phyloP scores from a whole-genome alignment of 2,113 vertebrate genomes.

The Aegithalos caudatus region DNA sequence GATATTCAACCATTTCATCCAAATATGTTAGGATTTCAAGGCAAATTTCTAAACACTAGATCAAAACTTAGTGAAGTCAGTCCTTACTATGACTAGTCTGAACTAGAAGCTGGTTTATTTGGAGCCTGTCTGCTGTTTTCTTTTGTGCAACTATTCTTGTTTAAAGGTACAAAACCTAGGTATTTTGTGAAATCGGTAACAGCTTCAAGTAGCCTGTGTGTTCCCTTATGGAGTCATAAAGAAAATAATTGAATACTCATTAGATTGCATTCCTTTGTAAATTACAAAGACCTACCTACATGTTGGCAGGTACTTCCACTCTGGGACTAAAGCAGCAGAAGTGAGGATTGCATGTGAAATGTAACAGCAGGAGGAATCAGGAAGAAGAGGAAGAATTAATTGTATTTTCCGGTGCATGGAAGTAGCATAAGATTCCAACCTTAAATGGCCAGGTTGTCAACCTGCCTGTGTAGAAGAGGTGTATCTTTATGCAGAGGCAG shows the following conservation, averaged over 20 bases:
- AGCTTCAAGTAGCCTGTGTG: not conserved
- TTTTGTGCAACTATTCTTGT: not conserved
- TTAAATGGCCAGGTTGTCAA: not conserved
- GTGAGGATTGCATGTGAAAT: not conserved
- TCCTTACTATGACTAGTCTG: not conserved
- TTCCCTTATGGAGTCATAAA: not conserved
- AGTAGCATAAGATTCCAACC: not conserved
- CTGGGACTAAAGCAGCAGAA: not conserved
- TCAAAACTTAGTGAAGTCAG: not conserved
- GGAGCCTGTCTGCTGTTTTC: not conserved
- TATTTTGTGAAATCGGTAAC: not conserved
- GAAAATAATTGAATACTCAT: not conserved
- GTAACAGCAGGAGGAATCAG: not conserved
- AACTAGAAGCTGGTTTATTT: not conserved
- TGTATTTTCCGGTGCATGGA: not conserved
- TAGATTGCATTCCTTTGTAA: not conserved
- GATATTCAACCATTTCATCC: not conserved
- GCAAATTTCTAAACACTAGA: not conserved
- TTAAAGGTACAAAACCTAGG: not conserved
- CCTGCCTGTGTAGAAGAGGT: not conserved
- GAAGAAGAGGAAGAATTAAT: not conserved
- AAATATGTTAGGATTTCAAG: not conserved
- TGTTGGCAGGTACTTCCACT: not conserved
- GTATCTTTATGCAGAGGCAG: fast-evolving
- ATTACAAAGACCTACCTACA: no score